Percentiles rank a stretch among this genome's conserved stretches.
Conservation (phyloP, 2,797 vertebrate genomes). For the Sciaenops ocellatus region DNA sequence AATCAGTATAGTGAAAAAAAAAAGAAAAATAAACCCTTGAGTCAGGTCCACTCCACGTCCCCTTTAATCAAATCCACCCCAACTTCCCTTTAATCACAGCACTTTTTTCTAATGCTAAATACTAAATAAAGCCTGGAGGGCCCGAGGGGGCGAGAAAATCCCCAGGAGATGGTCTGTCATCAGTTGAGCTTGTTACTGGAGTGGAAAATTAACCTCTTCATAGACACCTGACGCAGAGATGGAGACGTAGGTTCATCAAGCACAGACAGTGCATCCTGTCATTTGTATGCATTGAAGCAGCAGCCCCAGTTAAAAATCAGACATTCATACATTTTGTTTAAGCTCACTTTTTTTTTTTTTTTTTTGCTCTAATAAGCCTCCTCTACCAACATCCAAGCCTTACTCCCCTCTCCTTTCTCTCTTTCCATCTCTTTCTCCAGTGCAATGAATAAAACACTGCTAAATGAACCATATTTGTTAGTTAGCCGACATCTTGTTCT, state of each 20-base stretch:
- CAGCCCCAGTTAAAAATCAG: constrained; percentile 6
- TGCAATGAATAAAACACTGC: neutral
- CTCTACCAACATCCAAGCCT: neutral
- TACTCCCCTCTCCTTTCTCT: neutral
- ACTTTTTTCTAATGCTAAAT: constrained; percentile 69
- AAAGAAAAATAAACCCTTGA: constrained; percentile 62
- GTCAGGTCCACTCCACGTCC: constrained; percentile 62
- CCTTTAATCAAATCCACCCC: constrained; percentile 75
- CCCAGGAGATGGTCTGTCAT: constrained; percentile 61
- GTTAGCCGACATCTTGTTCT: constrained; percentile 18
- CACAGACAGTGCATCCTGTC: constrained; percentile 3
- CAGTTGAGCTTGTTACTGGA: constrained; percentile 57
- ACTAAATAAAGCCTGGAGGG: constrained; percentile 68
- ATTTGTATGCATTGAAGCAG: constrained; percentile 28
- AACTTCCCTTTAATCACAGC: constrained; percentile 72
- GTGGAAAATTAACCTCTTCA: constrained; percentile 72
- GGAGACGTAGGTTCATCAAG: constrained; percentile 1
- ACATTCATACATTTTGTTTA: neutral
- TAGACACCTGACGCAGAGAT: constrained; percentile 51
- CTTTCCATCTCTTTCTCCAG: too few species aligned
- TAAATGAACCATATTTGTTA: constrained; percentile 2
- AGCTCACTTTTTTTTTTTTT: neutral
- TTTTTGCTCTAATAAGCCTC: neutral
- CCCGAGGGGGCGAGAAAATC: constrained; percentile 48
- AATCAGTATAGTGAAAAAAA: constrained; percentile 53